phyloP scores from a whole-genome alignment of 2,888 invertebrate genomes.

The Operophtera brumata region DNA sequence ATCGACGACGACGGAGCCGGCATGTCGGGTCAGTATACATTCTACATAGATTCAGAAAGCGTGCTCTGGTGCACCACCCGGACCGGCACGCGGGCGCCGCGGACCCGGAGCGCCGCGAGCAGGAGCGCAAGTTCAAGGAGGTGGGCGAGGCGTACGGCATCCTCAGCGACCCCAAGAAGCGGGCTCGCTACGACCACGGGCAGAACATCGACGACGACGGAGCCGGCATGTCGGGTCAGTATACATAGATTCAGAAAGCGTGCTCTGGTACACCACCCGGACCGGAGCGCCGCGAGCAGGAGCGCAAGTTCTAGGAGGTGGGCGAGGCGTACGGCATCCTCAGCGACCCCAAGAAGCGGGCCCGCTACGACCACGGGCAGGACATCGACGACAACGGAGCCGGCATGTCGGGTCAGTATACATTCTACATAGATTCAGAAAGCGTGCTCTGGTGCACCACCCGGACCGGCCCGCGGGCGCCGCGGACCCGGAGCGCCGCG shows the following conservation, averaged over 20 bases:
- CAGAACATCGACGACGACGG: conserved; percentile 91
- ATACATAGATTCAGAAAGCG: too few relatives aligned
- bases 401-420: conserved; percentile 79
- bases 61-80: conserved; percentile 95
- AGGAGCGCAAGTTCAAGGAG: conserved; percentile 97
- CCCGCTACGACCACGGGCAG: conserved; percentile 94
- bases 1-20: conserved; percentile 85
- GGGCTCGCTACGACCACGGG: conserved; percentile 93
- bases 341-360: conserved; percentile 94
- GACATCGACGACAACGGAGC: conserved; percentile 88
- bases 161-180: conserved; percentile 94
- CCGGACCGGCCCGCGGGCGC: conserved; percentile 97
- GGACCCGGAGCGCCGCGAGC: conserved; percentile 91
- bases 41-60: too few relatives aligned
- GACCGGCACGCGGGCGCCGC: conserved; percentile 95
- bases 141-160: conserved; percentile 97
- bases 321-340: conserved; percentile 96
- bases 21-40: too few relatives aligned
- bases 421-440: too few relatives aligned
- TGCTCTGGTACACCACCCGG: conserved; percentile 92
- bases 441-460: conserved; percentile 94
- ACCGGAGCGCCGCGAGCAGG: conserved; percentile 95
- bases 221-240: conserved; percentile 71
- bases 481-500: conserved; percentile 90
- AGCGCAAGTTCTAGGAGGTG: conserved; percentile 96